A percentile compares a stretch with the other conserved stretches of the same genome.
Conservation (phyloP, 2,797 vertebrate species). For the Rhadinocentrus ornatus region DNA sequence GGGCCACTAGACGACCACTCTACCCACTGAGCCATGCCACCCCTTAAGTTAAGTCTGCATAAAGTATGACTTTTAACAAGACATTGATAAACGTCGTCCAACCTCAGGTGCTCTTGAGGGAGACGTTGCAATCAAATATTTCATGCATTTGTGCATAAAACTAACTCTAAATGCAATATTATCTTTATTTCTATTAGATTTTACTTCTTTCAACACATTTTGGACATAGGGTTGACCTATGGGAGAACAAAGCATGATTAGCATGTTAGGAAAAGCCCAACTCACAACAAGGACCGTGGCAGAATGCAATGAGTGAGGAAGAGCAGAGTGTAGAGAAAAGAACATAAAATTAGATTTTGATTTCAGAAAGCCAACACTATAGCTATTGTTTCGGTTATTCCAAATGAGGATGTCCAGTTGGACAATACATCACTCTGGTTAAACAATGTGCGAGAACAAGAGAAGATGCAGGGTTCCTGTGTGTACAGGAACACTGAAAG, state of each 20-base stretch:
- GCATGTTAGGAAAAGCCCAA: not conserved
- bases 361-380: constrained; percentile 2
- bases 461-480: not conserved
- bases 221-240: not conserved
- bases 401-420: no score
- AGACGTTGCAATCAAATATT: no score
- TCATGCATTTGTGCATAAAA: not conserved
- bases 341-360: not conserved
- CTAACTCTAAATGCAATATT: not conserved
- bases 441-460: not conserved
- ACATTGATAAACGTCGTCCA: no score
- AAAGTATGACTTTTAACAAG: no score
- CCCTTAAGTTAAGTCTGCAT: no score
- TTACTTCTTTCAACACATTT: not conserved
- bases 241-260: not conserved
- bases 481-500: not conserved
- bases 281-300: not conserved
- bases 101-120: no score
- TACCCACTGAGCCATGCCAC: no score
- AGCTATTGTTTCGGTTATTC: not conserved
- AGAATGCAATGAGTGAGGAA: not conserved
- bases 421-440: not conserved
- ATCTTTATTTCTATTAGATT: not conserved
- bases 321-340: not conserved
- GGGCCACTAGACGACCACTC: no score